Evolutionary conservation across 2,797 vertebrate species (phyloP), one percentile per base, ranked within the genome.

Genomic region (Eidolon dupreanum): DNA sequence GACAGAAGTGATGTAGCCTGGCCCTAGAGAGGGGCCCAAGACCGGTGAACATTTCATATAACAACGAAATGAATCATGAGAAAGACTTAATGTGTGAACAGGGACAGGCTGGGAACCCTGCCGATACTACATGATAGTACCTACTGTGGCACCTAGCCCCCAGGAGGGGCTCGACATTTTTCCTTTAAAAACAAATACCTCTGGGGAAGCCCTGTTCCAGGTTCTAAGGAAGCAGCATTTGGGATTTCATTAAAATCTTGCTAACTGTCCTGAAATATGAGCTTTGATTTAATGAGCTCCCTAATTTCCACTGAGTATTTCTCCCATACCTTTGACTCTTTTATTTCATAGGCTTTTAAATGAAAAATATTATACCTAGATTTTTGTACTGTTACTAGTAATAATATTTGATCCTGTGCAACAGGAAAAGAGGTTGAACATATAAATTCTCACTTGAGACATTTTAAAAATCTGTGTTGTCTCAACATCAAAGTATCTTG

Each of bases 41-140:
- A 17, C 73, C 55, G 2, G 38, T 1, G 0, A 5, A 26, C 26
- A 2, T 46, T 28, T 74, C 88, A 16, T 0, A 1, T 11, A 11
- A 38, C 63, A 9, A 51, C 0, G 41, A 83, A 33, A 75, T 0
- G 9, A 36, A 33, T 12, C 31, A 0, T 0, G 10, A 53, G 55
- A 15, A 38, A 36, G 22, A 26, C 36, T 46, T 82, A 26, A 11
- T 2, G 1, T 9, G 46, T 36, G 49, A 38, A 51, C 0, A 75
- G 31, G 33, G 12, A 19, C n/a, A 78, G 51, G n/a, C 41, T 22
- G 55, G 63, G 75, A 20, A 22, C 19, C 28, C 41, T 19, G 12
- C 22, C 8, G 24, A n/a, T 20, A 15, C 20, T 1, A 17, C 0
- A 0, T 1, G 43, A 24, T 1, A 17, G 74, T 0, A 38, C 22